These are phyloP conservation scores for Tuta absoluta DNA, from an alignment of 2,888 invertebrate genomes.

Conservation along the genomic window DNA sequence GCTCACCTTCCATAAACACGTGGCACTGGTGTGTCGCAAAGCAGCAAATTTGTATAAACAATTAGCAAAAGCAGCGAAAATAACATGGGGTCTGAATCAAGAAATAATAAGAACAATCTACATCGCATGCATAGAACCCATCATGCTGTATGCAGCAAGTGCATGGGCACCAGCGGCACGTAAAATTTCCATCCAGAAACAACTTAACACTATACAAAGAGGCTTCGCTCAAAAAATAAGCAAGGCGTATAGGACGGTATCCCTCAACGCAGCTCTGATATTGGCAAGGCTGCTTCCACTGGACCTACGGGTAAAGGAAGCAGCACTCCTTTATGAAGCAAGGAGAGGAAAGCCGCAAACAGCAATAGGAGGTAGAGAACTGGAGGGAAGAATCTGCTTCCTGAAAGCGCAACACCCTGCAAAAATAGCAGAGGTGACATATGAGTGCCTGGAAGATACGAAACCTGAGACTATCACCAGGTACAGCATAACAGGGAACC, in stretches of 20 bases:
- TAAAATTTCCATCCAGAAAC: not conserved
- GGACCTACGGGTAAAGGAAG: constrained; percentile 21
- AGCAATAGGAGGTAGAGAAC: not conserved
- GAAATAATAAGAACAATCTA: constrained; percentile 14
- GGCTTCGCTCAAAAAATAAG: not conserved
- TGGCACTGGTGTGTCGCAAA: not conserved
- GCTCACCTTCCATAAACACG: constrained; percentile 5
- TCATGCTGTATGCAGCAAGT: constrained; percentile 11
- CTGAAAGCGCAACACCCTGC: not conserved
- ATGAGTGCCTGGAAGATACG: not conserved
- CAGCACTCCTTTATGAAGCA: constrained; percentile 14
- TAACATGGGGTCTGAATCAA: not conserved
- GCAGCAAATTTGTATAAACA: not conserved
- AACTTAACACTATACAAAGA: not conserved
- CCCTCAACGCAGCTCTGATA: constrained; percentile 21
- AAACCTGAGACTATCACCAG: not conserved
- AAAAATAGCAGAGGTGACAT: not conserved
- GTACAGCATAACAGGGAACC: not conserved
- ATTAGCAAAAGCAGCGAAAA: not conserved
- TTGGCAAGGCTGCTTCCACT: constrained; percentile 22
- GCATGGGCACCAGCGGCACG: not conserved
- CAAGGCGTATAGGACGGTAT: constrained; percentile 18
- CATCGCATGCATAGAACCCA: not conserved
- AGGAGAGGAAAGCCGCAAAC: not conserved
- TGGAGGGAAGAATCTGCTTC: not conserved